These are phyloP conservation scores for Lycodopsis pacificus DNA, from an alignment of 2,797 vertebrate genomes.

Conservation along the genomic window DNA sequence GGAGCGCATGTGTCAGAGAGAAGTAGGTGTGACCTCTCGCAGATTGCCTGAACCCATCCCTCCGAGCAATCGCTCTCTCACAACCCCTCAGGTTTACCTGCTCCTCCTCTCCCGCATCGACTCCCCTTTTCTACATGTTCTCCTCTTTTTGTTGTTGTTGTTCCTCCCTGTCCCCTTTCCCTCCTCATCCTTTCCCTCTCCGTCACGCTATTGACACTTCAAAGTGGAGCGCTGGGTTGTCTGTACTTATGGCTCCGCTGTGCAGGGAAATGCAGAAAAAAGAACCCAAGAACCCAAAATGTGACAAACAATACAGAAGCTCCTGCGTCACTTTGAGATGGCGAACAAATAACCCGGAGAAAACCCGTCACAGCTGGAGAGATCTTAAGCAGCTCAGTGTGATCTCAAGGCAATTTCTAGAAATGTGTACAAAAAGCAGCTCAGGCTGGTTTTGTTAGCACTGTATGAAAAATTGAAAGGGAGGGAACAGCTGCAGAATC, in stretches of 20 bases:
- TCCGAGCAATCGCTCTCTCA: neutral
- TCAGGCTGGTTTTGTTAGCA: constrained; percentile 39
- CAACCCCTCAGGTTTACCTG: neutral
- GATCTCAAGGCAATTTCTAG: constrained; percentile 55
- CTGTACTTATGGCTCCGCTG: constrained; percentile 10
- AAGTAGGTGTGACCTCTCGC: constrained; percentile 44
- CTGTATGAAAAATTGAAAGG: constrained; percentile 39
- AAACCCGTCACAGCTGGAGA: constrained; percentile 43
- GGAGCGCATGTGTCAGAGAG: constrained; percentile 28
- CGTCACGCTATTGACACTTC: constrained; percentile 28
- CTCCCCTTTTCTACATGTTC: neutral
- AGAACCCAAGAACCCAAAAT: constrained; percentile 27
- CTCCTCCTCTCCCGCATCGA: neutral
- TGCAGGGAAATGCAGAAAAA: constrained; percentile 26
- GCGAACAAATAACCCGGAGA: constrained; percentile 62
- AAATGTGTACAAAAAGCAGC: constrained; percentile 45
- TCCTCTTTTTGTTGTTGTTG: neutral
- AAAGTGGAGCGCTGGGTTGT: constrained; percentile 23
- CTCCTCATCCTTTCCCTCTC: constrained; percentile 11
- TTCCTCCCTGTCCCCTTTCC: neutral
- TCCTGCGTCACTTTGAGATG: constrained; percentile 49
- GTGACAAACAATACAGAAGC: constrained; percentile 17
- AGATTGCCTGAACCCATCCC: constrained; percentile 50
- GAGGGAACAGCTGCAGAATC: constrained; percentile 40
- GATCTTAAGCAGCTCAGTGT: constrained; percentile 29